Percentiles rank a stretch among this genome's conserved stretches.
These are phyloP conservation scores for Platysternon megacephalum DNA, from an alignment of 2,113 vertebrate species.

Conservation along the genomic window DNA sequence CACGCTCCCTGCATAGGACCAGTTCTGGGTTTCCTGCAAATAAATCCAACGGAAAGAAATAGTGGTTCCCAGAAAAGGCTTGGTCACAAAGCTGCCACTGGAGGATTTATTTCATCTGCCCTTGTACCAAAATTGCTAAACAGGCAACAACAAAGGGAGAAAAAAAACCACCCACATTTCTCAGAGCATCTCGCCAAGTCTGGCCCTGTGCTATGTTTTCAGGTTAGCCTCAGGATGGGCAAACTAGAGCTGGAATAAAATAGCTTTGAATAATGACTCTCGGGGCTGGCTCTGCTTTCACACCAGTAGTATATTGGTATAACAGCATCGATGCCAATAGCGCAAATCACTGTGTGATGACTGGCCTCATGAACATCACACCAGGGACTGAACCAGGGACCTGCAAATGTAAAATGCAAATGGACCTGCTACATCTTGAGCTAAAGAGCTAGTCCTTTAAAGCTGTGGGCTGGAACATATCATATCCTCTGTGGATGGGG, in stretches of 20 bases:
- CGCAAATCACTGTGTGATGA: neutral
- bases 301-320: neutral
- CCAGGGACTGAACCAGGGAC: neutral
- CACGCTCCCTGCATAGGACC: neutral
- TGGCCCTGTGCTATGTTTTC: fast-evolving
- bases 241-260: neutral
- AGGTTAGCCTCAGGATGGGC: conserved; percentile 14
- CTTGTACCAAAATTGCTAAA: conserved; percentile 30
- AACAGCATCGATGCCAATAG: conserved; percentile 11
- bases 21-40: conserved; percentile 5
- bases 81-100: conserved; percentile 35
- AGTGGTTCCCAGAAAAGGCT: conserved; percentile 48
- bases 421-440: neutral
- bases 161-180: conserved; percentile 33
- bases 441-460: neutral
- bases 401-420: too few species aligned
- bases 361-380: neutral
- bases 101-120: conserved; percentile 63
- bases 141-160: neutral
- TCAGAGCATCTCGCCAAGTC: conserved; percentile 35
- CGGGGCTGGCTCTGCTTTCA: conserved; percentile 11
- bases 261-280: neutral
- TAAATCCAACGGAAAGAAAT: neutral
- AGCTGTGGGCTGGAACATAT: neutral
- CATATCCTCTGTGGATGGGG: neutral